Percentiles rank a stretch among this genome's conserved stretches.
phyloP scores from a whole-genome alignment of 2,888 invertebrate genomes.

The Leptopilina myrica region DNA sequence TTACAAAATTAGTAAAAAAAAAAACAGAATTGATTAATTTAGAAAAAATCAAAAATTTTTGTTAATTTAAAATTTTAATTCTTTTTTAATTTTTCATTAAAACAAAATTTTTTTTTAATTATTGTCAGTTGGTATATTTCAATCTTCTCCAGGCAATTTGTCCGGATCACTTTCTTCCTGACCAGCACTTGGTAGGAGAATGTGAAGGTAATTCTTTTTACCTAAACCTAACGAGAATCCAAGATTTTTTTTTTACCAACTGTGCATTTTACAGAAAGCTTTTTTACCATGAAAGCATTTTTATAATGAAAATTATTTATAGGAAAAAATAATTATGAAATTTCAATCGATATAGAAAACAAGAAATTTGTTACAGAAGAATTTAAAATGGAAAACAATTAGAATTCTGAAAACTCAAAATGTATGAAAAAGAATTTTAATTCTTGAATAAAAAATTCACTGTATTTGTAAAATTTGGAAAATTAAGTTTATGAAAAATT shows the following conservation, averaged over 20 bases:
- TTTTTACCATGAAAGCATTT: conserved; percentile 41
- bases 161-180: conserved; percentile 59
- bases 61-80: background rate
- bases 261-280: conserved; percentile 45
- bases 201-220: conserved; percentile 58
- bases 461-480: too few species aligned
- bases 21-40: background rate
- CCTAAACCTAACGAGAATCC: conserved; percentile 52
- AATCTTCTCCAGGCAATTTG: conserved; percentile 58
- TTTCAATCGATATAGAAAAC: background rate
- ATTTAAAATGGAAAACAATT: background rate
- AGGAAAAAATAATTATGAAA: background rate
- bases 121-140: conserved; percentile 31
- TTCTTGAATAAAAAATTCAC: too few species aligned
- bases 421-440: too few species aligned
- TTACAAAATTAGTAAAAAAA: background rate
- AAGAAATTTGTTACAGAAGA: background rate
- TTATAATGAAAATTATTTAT: background rate
- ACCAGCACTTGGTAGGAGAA: conserved; percentile 58
- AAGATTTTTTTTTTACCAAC: conserved; percentile 46
- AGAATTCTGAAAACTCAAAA: too few species aligned
- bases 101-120: background rate
- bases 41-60: background rate
- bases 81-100: too few species aligned
- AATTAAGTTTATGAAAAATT: too few species aligned